These are phyloP conservation scores for Diglossa brunneiventris DNA, from an alignment of 2,113 vertebrate genomes.

Conservation along the genomic window DNA sequence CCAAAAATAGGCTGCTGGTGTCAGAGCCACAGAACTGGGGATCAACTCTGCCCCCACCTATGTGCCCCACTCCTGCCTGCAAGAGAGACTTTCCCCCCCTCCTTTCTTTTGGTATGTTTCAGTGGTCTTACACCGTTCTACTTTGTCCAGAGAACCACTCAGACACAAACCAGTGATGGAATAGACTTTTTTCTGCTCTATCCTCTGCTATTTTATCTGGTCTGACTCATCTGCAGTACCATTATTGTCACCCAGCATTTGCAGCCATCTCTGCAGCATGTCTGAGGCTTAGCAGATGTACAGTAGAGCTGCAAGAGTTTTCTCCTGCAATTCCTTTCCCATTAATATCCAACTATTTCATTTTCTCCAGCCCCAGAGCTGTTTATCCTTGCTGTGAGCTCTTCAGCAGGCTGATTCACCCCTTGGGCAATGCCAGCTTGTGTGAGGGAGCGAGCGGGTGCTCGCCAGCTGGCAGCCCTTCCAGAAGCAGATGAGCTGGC, in stretches of 20 bases:
- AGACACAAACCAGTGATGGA: neutral
- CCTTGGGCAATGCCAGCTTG: slow-evolving; percentile 30
- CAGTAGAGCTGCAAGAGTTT: neutral
- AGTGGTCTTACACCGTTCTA: neutral
- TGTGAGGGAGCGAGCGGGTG: neutral
- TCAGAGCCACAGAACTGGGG: accelerated
- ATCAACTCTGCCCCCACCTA: too few relatives aligned
- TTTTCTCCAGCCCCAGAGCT: slow-evolving; percentile 38
- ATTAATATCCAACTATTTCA: neutral
- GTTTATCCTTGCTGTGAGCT: slow-evolving; percentile 47
- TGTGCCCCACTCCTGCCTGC: neutral
- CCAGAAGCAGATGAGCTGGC: slow-evolving; percentile 10
- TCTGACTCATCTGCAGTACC: neutral
- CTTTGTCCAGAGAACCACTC: neutral
- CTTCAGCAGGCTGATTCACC: slow-evolving; percentile 21
- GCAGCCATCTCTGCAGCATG: neutral
- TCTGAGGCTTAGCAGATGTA: neutral
- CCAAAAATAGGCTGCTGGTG: neutral
- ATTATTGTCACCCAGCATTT: neutral
- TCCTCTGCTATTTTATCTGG: neutral
- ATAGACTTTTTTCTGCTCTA: neutral
- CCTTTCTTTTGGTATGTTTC: neutral
- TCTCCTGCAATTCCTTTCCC: slow-evolving; percentile 22
- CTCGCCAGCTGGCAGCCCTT: slow-evolving; percentile 38
- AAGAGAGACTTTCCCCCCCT: too few relatives aligned